Conservation (phyloP, 2,797 vertebrate species). For the Petrocephalus schoutedeni region DNA sequence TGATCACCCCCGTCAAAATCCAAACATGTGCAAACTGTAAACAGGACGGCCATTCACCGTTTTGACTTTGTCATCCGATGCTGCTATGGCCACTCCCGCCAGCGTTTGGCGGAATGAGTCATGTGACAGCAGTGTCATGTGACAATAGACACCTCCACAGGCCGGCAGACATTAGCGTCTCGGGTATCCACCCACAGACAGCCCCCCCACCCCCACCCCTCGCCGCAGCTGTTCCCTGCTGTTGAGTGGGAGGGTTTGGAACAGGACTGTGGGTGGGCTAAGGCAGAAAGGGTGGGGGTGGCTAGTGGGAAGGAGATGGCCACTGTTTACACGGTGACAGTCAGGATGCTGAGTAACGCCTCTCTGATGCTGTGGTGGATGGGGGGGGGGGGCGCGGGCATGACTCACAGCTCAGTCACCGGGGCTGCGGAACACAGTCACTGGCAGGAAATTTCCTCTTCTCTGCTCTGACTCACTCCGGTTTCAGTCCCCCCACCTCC, state of each 20-base stretch:
- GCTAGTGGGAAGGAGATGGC: not conserved
- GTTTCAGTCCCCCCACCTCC: slow-evolving; percentile 34
- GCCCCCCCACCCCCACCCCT: not conserved
- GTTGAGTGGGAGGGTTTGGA: slow-evolving; percentile 14
- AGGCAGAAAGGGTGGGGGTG: not conserved
- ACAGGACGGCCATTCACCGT: not conserved
- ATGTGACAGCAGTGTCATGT: slow-evolving; percentile 40
- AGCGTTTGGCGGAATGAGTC: slow-evolving; percentile 38
- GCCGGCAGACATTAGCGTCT: slow-evolving; percentile 35
- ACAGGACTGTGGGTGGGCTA: slow-evolving; percentile 3
- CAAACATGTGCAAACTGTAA: not conserved
- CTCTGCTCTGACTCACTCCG: slow-evolving; percentile 40
- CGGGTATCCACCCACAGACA: slow-evolving; percentile 31
- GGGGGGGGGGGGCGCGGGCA: slow-evolving; percentile 16
- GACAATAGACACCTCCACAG: slow-evolving; percentile 29
- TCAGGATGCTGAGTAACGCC: not conserved
- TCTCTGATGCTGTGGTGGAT: slow-evolving; percentile 22
- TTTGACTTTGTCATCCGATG: slow-evolving; percentile 21
- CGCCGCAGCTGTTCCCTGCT: slow-evolving; percentile 1
- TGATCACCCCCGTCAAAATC: not conserved
- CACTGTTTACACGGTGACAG: slow-evolving; percentile 21
- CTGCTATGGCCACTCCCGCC: slow-evolving; percentile 12
- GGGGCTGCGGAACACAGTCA: slow-evolving; percentile 41
- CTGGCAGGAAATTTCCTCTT: slow-evolving; percentile 45
- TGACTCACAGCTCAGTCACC: slow-evolving; percentile 47